A percentile compares a stretch with the other conserved stretches of the same genome.
phyloP scores from a whole-genome alignment of 1,140 invertebrate genomes.

The Portunus trituberculatus region DNA sequence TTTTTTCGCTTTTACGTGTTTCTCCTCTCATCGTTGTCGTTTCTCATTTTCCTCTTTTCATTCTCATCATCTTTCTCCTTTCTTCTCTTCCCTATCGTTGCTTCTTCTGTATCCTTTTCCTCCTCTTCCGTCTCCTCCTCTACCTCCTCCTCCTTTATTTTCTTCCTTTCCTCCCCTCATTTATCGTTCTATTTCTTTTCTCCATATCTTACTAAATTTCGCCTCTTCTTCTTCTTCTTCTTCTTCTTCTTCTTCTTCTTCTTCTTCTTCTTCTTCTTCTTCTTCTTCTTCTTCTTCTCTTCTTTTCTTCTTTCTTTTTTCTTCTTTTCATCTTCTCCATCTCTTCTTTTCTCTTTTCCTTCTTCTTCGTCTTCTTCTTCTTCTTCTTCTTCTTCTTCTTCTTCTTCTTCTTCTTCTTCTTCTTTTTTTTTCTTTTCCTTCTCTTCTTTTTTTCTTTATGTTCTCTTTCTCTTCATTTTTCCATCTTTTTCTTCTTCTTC shows the following conservation, averaged over 20 bases:
- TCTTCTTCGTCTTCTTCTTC: too few species aligned
- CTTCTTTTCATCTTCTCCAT: background rate
- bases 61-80: background rate
- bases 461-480: background rate
- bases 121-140: background rate
- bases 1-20: background rate
- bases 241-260: background rate
- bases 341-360: too few species aligned
- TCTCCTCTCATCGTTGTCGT: background rate
- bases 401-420: conserved; percentile 32
- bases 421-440: background rate
- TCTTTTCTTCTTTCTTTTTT: background rate
- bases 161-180: background rate
- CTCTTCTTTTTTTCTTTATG: background rate
- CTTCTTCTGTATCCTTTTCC: background rate
- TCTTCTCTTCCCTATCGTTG: background rate
- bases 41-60: background rate
- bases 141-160: background rate
- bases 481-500: background rate
- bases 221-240: background rate
- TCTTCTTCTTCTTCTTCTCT: background rate
- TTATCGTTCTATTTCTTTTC: background rate
- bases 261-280: background rate
- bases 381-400: conserved; percentile 30
- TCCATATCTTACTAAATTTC: background rate